These are phyloP conservation scores for Pangasius mekongensis DNA, from an alignment of 2,797 vertebrate species.

Conservation along the genomic window DNA sequence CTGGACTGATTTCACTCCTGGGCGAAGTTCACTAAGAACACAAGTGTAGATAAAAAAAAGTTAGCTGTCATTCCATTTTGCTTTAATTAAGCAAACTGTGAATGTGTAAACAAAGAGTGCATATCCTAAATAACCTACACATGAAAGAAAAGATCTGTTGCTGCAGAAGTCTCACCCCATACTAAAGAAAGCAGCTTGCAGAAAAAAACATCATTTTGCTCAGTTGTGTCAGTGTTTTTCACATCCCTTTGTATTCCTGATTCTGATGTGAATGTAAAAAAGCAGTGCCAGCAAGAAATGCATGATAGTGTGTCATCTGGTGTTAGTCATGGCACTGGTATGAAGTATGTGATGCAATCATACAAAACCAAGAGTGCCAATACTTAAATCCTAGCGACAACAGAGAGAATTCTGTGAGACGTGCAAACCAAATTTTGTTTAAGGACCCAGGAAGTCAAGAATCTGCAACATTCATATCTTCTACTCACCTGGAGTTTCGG, in stretches of 20 bases:
- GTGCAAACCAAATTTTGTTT: background rate
- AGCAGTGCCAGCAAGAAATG: background rate
- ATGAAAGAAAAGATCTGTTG: background rate
- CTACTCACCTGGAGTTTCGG: conserved; percentile 88
- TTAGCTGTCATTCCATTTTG: background rate
- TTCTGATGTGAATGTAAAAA: background rate
- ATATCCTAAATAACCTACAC: background rate
- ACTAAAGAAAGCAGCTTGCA: background rate
- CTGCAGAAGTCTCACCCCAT: background rate
- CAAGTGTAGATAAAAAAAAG: conserved; percentile 23
- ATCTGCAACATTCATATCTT: background rate
- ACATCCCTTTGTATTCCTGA: background rate
- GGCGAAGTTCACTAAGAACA: conserved; percentile 86
- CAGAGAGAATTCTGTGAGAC: background rate
- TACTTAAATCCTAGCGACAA: background rate
- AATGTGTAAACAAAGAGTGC: background rate
- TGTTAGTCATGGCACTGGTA: background rate
- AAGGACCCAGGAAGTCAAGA: background rate
- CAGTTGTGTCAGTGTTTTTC: background rate
- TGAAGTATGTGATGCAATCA: too few species aligned
- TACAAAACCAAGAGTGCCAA: background rate
- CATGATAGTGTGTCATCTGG: background rate
- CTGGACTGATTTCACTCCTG: conserved; percentile 93
- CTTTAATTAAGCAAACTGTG: conserved; percentile 10
- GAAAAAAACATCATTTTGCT: background rate